phyloP scores from a whole-genome alignment of 2,113 vertebrate genomes.

The Gorilla gorilla region DNA sequence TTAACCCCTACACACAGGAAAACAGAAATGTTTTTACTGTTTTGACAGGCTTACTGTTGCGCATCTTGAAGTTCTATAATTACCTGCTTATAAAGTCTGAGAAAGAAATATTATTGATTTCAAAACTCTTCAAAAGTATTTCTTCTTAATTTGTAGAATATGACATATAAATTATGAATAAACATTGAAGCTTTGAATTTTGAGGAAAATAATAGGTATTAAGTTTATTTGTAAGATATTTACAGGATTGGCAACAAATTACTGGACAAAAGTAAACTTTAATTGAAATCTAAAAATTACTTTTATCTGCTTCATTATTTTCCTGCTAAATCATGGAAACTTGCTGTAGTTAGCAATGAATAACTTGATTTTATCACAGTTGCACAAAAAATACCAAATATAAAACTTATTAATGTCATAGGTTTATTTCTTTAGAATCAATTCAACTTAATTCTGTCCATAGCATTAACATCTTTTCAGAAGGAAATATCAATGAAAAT shows the following conservation, averaged over 20 bases:
- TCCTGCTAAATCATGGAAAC: constrained; percentile 52
- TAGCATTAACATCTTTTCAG: constrained; percentile 87
- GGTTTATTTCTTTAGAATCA: constrained; percentile 89
- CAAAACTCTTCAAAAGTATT: not conserved
- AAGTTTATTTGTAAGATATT: not conserved
- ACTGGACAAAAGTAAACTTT: not conserved
- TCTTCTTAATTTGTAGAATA: not conserved
- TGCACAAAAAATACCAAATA: constrained; percentile 56
- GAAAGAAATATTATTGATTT: constrained; percentile 23
- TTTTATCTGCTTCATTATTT: constrained; percentile 22
- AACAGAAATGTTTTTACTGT: not conserved
- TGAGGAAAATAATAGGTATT: not conserved
- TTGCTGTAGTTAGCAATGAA: constrained; percentile 59
- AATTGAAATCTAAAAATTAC: constrained; percentile 48
- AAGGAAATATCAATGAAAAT: constrained; percentile 84
- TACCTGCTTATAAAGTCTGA: not conserved
- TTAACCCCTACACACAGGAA: not conserved
- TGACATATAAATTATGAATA: not conserved
- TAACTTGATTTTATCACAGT: constrained; percentile 61
- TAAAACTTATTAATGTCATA: constrained; percentile 63
- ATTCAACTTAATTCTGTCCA: constrained; percentile 89
- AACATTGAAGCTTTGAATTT: not conserved
- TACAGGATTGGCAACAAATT: not conserved
- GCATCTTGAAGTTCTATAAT: not conserved
- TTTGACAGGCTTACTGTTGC: not conserved